A percentile compares a stretch with the other conserved stretches of the same genome.
These are phyloP conservation scores for Grallaria varia DNA, from an alignment of 2,113 vertebrate genomes.

Conservation along the genomic window DNA sequence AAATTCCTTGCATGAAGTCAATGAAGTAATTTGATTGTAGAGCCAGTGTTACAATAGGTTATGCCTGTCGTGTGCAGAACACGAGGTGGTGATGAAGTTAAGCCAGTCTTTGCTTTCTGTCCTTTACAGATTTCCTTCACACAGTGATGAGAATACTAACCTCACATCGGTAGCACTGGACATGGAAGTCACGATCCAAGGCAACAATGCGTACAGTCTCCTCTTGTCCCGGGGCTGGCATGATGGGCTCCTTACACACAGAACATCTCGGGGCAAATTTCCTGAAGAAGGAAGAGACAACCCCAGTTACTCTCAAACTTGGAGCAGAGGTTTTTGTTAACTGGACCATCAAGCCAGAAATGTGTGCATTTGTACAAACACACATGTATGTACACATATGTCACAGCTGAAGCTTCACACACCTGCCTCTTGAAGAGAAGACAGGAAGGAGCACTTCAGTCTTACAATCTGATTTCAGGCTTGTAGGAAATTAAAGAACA, in stretches of 20 bases:
- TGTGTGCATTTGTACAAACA: not conserved
- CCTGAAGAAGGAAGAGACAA: constrained; percentile 67
- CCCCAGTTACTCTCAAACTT: not conserved
- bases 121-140: not conserved
- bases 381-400: rapidly evolving
- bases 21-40: not conserved
- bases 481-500: not conserved
- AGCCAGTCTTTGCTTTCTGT: not conserved
- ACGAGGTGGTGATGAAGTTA: not conserved
- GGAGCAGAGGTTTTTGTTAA: not conserved
- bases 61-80: rapidly evolving
- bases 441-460: not conserved
- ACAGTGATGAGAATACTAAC: constrained; percentile 63
- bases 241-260: constrained; percentile 94
- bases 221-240: constrained; percentile 95
- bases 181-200: constrained; percentile 96
- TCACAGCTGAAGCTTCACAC: not conserved
- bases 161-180: constrained; percentile 98
- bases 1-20: constrained; percentile 12
- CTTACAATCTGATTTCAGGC: not conserved
- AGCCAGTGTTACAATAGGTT: not conserved
- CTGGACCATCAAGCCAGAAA: not conserved
- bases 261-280: constrained; percentile 97
- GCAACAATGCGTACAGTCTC: constrained; percentile 98
- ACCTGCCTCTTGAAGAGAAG: not conserved